Conservation (phyloP, 1,140 invertebrate species). For the Stenopsyche tienmushanensis region DNA sequence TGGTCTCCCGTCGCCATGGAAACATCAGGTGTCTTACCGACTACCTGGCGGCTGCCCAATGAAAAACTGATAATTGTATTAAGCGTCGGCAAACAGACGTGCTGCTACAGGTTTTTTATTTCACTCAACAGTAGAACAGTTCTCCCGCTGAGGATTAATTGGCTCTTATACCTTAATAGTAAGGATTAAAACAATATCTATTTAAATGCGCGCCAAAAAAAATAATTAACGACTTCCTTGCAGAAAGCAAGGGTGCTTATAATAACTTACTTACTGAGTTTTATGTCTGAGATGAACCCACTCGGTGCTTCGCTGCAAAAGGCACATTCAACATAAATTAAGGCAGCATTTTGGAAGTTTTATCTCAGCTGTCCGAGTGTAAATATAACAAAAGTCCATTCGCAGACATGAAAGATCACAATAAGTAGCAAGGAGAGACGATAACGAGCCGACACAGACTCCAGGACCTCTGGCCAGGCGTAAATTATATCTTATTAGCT, state of each 20-base stretch:
- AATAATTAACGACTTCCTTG: too few relatives aligned
- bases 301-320: too few relatives aligned
- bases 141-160: conserved; percentile 9
- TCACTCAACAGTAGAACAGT: neutral
- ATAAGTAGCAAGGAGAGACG: conserved; percentile 1
- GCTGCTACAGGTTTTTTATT: conserved; percentile 7
- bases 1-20: neutral
- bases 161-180: neutral
- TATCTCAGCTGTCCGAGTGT: neutral
- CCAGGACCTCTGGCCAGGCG: conserved; percentile 1
- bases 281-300: too few relatives aligned
- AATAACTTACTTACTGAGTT: too few relatives aligned
- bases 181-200: neutral
- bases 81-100: conserved; percentile 9
- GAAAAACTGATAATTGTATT: conserved; percentile 19
- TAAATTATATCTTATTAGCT: conserved; percentile 9
- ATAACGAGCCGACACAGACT: conserved; percentile 9
- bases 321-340: too few relatives aligned
- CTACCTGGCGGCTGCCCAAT: neutral
- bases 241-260: too few relatives aligned
- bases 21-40: conserved; percentile 6
- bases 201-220: neutral
- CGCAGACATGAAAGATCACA: conserved; percentile 1
- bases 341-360: too few relatives aligned
- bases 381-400: conserved; percentile 1